phyloP scores from a whole-genome alignment of 2,888 invertebrate species.

The Lacanobia wlatinum region DNA sequence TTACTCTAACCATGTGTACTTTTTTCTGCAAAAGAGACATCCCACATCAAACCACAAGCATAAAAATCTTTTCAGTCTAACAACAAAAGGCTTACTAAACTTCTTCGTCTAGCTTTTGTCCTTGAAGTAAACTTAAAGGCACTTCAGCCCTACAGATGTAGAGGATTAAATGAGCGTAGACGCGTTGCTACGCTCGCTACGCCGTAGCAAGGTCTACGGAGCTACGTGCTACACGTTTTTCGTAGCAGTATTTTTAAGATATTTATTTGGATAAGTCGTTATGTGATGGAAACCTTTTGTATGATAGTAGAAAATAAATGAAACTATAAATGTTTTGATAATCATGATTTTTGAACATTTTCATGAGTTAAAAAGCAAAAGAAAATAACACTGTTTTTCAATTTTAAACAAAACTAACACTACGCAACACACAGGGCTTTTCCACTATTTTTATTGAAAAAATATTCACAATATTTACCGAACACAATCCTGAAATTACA shows the following conservation, averaged over 20 bases:
- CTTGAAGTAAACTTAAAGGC: conserved; percentile 58
- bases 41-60: neutral
- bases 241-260: neutral
- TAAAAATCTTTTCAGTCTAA: conserved; percentile 21
- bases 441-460: neutral
- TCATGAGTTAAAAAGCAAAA: neutral
- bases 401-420: neutral
- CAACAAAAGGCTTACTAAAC: conserved; percentile 35
- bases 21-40: neutral
- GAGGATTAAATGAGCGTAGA: conserved; percentile 52
- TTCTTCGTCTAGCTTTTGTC: conserved; percentile 53
- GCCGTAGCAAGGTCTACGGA: conserved; percentile 59
- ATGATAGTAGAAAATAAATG: neutral
- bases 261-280: conserved; percentile 10
- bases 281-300: neutral
- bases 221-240: conserved; percentile 43
- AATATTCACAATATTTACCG: conserved; percentile 34
- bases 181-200: conserved; percentile 48
- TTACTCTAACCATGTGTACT: neutral
- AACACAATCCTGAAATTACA: conserved; percentile 53
- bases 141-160: conserved; percentile 52
- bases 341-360: no score
- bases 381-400: neutral
- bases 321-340: no score
- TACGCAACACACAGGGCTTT: neutral